A percentile compares a stretch with the other conserved stretches of the same genome.
Conservation (phyloP, 2,797 vertebrate genomes). For the Sparus aurata region DNA sequence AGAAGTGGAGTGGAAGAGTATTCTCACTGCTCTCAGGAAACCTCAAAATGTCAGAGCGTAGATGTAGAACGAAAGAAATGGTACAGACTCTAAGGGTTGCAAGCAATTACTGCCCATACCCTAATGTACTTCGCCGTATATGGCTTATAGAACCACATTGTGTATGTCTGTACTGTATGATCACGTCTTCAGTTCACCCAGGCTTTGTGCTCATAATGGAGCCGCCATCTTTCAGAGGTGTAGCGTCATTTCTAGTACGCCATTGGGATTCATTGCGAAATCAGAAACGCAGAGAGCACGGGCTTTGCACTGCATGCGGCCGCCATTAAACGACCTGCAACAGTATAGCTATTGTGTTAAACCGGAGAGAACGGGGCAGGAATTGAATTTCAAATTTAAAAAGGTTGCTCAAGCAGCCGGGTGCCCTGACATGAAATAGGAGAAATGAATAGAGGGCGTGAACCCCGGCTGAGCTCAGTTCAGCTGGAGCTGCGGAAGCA, state of each 20-base stretch:
- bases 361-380: slow-evolving; percentile 23
- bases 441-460: slow-evolving; percentile 4
- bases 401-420: neutral
- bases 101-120: slow-evolving; percentile 11
- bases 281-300: slow-evolving; percentile 15
- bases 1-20: slow-evolving; percentile 40
- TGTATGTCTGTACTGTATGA: neutral
- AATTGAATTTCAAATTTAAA: neutral
- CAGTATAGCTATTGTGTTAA: slow-evolving; percentile 15
- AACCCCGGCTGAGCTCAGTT: neutral
- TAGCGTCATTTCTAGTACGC: slow-evolving; percentile 7
- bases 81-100: neutral
- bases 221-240: slow-evolving; percentile 28
- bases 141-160: neutral
- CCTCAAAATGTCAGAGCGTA: slow-evolving; percentile 37
- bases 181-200: slow-evolving; percentile 7
- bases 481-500: slow-evolving; percentile 16
- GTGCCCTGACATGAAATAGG: slow-evolving; percentile 6
- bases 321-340: slow-evolving; percentile 4
- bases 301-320: neutral
- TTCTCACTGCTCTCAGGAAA: slow-evolving; percentile 46
- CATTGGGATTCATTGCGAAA: slow-evolving; percentile 44
- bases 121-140: slow-evolving; percentile 1
- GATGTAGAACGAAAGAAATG: slow-evolving; percentile 8
- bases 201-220: slow-evolving; percentile 31